phyloP scores from a whole-genome alignment of 2,888 invertebrate genomes.

The Loripinus fragilis region DNA sequence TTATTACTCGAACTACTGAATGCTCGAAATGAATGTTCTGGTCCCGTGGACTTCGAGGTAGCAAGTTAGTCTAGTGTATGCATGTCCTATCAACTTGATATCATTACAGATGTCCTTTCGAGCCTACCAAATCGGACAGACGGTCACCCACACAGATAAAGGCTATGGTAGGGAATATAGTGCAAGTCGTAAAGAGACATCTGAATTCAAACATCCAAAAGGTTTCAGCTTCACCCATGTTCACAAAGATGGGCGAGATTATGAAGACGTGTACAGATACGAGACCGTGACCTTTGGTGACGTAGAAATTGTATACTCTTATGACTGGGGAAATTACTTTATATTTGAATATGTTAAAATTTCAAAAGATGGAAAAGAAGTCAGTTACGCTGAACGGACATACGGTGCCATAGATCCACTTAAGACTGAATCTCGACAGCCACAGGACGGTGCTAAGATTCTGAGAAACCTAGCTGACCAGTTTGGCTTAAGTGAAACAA shows the following conservation, averaged over 20 bases:
- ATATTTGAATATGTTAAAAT: not conserved
- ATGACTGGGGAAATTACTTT: slow-evolving; percentile 6
- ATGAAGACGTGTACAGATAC: not conserved
- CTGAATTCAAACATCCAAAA: not conserved
- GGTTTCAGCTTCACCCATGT: not conserved
- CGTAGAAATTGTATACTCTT: not conserved
- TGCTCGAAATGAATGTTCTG: too few species aligned
- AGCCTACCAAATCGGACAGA: not conserved
- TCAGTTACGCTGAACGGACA: not conserved
- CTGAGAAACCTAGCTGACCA: not conserved
- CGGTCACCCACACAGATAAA: not conserved
- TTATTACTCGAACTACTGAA: too few species aligned
- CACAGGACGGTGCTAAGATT: not conserved
- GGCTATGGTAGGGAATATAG: not conserved
- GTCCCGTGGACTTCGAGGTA: too few species aligned
- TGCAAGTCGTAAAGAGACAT: not conserved
- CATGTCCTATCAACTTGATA: too few species aligned
- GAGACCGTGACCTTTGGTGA: not conserved
- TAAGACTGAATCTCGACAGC: not conserved
- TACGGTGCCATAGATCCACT: not conserved
- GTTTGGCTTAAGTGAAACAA: not conserved
- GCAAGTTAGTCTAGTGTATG: too few species aligned
- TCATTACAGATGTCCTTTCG: not conserved
- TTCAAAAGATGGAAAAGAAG: not conserved
- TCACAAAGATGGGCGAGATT: not conserved